Evolutionary conservation across 2,888 invertebrate species (phyloP).

Genomic region (Lapara coniferarum): DNA sequence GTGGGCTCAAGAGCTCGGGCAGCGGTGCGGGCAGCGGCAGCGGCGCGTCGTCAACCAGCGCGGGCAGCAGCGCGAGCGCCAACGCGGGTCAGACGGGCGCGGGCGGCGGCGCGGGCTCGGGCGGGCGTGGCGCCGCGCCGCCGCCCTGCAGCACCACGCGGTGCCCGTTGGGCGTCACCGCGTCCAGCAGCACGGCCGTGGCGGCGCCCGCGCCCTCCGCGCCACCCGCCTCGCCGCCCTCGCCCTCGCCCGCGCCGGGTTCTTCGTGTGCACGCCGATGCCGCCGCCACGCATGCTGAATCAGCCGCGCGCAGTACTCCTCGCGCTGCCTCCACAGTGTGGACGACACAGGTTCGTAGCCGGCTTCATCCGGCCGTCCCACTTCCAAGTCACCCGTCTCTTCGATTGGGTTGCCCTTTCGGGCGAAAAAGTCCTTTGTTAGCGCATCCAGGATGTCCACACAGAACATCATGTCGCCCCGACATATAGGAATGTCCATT

Average conservation of each 20-base stretch:
- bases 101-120: constrained; percentile 91
- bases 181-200: constrained; percentile 93
- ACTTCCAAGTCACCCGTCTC: constrained; percentile 96
- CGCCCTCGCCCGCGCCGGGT: constrained; percentile 74
- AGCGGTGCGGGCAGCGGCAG: constrained; percentile 80
- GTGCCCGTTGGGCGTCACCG: constrained; percentile 93
- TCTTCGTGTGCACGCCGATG: constrained; percentile 87
- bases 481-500: constrained; percentile 99
- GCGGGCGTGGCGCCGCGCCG: constrained; percentile 94
- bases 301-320: constrained; percentile 97
- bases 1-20: constrained; percentile 81
- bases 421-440: constrained; percentile 98
- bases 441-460: constrained; percentile 99
- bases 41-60: constrained; percentile 78
- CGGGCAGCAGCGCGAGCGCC: constrained; percentile 82
- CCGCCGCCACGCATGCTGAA: constrained; percentile 97
- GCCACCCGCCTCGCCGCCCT: constrained; percentile 80
- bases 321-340: constrained; percentile 98
- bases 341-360: constrained; percentile 97
- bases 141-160: constrained; percentile 95
- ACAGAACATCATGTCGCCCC: constrained; percentile 98
- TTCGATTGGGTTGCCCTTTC: constrained; percentile 97
- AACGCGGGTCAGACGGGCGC: constrained; percentile 85
- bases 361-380: constrained; percentile 92
- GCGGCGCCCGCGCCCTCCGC: constrained; percentile 90